Percentiles rank a stretch among this genome's conserved stretches.
phyloP scores from a whole-genome alignment of 2,113 vertebrate species.

The Balaeniceps rex region DNA sequence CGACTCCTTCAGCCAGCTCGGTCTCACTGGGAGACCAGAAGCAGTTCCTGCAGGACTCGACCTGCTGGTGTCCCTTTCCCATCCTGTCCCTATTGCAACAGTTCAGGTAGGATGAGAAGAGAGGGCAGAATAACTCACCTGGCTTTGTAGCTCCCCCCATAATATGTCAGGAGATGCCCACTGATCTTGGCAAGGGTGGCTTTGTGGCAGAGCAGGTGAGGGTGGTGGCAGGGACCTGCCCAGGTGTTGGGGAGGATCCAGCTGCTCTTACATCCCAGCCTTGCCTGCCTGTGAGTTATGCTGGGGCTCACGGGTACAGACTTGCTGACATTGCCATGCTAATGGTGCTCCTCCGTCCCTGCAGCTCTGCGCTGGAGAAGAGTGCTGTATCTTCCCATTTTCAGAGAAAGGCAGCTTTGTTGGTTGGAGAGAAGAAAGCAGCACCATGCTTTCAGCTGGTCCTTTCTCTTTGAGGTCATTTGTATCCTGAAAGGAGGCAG shows the following conservation, averaged over 20 bases:
- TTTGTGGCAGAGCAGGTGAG: background rate
- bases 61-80: background rate
- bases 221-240: background rate
- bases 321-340: background rate
- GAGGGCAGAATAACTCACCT: background rate
- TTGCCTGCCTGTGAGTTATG: background rate
- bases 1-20: background rate
- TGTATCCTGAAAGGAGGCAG: background rate
- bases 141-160: background rate
- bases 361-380: background rate
- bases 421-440: background rate
- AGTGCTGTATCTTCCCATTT: background rate
- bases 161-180: fast-evolving
- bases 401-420: background rate
- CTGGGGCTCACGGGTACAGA: fast-evolving
- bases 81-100: background rate
- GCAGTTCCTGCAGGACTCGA: background rate
- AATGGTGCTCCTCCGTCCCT: background rate
- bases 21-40: background rate
- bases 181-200: background rate
- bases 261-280: background rate
- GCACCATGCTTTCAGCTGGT: background rate
- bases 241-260: background rate
- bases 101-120: background rate
- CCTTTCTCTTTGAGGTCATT: background rate